phyloP scores from a whole-genome alignment of 2,888 invertebrate genomes.

The Athalia circularis region DNA sequence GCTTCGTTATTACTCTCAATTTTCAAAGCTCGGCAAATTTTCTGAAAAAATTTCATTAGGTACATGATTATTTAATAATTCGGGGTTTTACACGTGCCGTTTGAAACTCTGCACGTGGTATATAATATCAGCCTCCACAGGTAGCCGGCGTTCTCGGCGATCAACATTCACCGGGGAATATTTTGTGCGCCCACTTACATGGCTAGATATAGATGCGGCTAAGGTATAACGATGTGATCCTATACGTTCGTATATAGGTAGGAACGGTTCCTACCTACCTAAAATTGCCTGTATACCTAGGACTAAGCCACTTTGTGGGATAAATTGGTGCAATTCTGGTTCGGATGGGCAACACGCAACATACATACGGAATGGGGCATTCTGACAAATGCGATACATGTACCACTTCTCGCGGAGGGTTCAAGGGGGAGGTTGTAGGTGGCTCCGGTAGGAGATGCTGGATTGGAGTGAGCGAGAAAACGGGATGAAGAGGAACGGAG shows the following conservation, averaged over 20 bases:
- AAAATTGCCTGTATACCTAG: slow-evolving; percentile 39
- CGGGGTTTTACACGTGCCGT: too few species aligned
- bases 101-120: too few species aligned
- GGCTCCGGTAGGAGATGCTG: slow-evolving; percentile 46
- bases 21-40: neutral
- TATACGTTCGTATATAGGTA: neutral
- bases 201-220: slow-evolving; percentile 7
- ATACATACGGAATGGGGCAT: slow-evolving; percentile 62
- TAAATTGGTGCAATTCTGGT: slow-evolving; percentile 46
- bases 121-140: slow-evolving; percentile 4
- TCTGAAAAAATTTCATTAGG: neutral
- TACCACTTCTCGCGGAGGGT: slow-evolving; percentile 58
- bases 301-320: slow-evolving; percentile 50
- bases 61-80: too few species aligned
- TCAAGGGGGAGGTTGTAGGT: slow-evolving; percentile 45
- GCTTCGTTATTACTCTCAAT: neutral
- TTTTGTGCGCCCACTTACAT: slow-evolving; percentile 20
- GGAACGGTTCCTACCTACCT: slow-evolving; percentile 27
- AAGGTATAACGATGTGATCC: slow-evolving; percentile 6
- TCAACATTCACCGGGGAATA: neutral
- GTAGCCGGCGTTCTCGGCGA: slow-evolving; percentile 9
- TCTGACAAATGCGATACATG: slow-evolving; percentile 68
- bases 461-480: slow-evolving; percentile 9
- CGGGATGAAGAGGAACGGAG: slow-evolving; percentile 33
- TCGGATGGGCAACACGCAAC: slow-evolving; percentile 55